These are phyloP conservation scores for Pheucticus melanocephalus DNA, from an alignment of 2,113 vertebrate genomes.

Conservation along the genomic window DNA sequence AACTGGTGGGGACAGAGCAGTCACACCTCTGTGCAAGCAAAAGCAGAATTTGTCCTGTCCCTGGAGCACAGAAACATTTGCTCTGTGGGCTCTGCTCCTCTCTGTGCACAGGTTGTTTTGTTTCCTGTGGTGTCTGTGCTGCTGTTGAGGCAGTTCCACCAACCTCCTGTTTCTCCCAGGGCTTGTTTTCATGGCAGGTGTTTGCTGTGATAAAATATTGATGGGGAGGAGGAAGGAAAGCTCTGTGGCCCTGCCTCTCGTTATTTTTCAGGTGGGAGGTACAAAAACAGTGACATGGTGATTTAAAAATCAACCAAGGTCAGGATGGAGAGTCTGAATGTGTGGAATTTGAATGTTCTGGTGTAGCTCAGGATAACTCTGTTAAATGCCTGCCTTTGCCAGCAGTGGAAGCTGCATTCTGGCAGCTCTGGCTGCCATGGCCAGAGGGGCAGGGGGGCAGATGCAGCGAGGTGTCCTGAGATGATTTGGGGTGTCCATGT, in stretches of 20 bases:
- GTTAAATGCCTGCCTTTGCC: not conserved
- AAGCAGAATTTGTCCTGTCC: not conserved
- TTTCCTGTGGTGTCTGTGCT: constrained; percentile 46
- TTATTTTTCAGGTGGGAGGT: not conserved
- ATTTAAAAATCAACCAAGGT: not conserved
- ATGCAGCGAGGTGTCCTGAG: not conserved
- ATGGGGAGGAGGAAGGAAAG: constrained; percentile 42
- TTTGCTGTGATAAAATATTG: constrained; percentile 52
- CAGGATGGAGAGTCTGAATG: not conserved
- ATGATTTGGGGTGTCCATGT: accelerated
- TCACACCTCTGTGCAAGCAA: not conserved
- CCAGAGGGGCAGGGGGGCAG: not conserved
- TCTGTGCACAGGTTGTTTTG: constrained; percentile 32
- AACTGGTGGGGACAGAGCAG: not conserved
- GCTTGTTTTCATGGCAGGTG: constrained; percentile 52
- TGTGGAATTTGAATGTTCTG: not conserved
- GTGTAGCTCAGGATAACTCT: not conserved
- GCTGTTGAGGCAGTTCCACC: constrained; percentile 36
- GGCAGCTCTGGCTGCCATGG: not conserved
- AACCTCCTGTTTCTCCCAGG: constrained; percentile 53
- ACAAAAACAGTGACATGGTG: not conserved
- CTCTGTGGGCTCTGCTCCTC: not conserved
- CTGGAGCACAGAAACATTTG: not conserved
- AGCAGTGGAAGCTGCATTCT: not conserved
- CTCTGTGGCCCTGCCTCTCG: not conserved